phyloP scores from a whole-genome alignment of 2,113 vertebrate genomes.

The Triplophysa dalaica region DNA sequence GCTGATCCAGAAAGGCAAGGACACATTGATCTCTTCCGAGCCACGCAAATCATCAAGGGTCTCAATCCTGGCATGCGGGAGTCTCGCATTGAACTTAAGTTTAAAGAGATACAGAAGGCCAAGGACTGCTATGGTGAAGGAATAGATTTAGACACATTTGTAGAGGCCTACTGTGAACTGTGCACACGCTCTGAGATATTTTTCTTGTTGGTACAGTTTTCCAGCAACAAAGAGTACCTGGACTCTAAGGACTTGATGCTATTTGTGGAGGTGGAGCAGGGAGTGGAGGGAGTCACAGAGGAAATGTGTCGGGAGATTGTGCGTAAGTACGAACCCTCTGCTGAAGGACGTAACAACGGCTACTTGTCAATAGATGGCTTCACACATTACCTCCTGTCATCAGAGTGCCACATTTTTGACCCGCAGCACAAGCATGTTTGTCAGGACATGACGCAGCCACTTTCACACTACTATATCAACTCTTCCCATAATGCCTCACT shows the following conservation, averaged over 20 bases:
- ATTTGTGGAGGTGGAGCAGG: conserved; percentile 90
- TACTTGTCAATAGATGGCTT: conserved; percentile 90
- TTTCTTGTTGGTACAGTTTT: conserved; percentile 90
- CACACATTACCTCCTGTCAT: conserved; percentile 89
- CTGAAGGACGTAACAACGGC: conserved; percentile 82
- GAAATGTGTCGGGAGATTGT: conserved; percentile 86
- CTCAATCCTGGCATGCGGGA: conserved; percentile 90
- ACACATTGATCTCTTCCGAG: conserved; percentile 79
- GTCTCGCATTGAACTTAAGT: conserved; percentile 86
- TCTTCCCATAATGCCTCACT: conserved; percentile 87
- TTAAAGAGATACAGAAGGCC: conserved; percentile 89
- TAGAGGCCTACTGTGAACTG: conserved; percentile 87
- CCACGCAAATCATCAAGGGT: conserved; percentile 86
- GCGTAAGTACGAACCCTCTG: conserved; percentile 85
- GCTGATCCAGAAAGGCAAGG: conserved; percentile 82
- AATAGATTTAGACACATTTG: conserved; percentile 82
- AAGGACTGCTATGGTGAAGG: conserved; percentile 76
- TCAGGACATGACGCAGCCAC: conserved; percentile 88
- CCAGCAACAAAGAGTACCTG: conserved; percentile 92
- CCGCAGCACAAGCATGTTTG: conserved; percentile 88
- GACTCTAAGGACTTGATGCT: conserved; percentile 88
- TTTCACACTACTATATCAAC: conserved; percentile 93
- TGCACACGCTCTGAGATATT: conserved; percentile 92
- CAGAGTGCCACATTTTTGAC: conserved; percentile 90
- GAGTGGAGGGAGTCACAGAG: conserved; percentile 85